A percentile compares a stretch with the other conserved stretches of the same genome.
phyloP scores from a whole-genome alignment of 2,113 vertebrate species.

The Pluvialis apricaria region DNA sequence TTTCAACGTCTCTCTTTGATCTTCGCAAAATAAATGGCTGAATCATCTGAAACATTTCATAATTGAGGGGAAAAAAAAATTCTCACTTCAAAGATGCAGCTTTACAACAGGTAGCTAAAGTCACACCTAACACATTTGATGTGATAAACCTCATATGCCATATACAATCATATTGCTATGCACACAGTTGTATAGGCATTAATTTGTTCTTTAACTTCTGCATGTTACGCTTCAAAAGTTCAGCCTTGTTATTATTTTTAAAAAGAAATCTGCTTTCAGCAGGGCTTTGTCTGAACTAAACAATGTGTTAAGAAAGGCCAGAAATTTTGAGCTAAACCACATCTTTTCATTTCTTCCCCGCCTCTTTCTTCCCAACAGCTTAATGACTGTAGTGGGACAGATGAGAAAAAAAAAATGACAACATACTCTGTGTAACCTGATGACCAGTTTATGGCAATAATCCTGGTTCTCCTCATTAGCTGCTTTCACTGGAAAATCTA shows the following conservation, averaged over 20 bases:
- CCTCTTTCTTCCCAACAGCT: not conserved
- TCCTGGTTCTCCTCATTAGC: conserved; percentile 92
- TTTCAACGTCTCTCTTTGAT: conserved; percentile 91
- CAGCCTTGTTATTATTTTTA: not conserved
- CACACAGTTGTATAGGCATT: not conserved
- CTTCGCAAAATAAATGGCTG: conserved; percentile 91
- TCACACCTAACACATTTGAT: not conserved
- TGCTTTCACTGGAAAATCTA: conserved; percentile 89
- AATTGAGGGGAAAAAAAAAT: not conserved
- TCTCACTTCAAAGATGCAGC: not conserved
- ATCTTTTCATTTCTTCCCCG: not conserved
- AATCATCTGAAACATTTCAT: conserved; percentile 79
- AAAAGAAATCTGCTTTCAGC: not conserved
- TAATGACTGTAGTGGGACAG: not conserved
- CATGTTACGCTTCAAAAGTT: not conserved
- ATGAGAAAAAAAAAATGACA: not conserved
- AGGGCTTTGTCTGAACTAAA: not conserved
- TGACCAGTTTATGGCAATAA: conserved; percentile 93
- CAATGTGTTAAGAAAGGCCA: not conserved
- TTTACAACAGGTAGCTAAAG: not conserved
- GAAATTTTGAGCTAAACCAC: not conserved
- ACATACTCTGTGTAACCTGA: conserved; percentile 88
- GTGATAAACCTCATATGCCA: not conserved
- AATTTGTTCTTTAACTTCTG: not conserved
- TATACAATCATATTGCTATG: not conserved